Conservation (phyloP, 2,888 invertebrate genomes). For the Macrostomum cliftonense region DNA sequence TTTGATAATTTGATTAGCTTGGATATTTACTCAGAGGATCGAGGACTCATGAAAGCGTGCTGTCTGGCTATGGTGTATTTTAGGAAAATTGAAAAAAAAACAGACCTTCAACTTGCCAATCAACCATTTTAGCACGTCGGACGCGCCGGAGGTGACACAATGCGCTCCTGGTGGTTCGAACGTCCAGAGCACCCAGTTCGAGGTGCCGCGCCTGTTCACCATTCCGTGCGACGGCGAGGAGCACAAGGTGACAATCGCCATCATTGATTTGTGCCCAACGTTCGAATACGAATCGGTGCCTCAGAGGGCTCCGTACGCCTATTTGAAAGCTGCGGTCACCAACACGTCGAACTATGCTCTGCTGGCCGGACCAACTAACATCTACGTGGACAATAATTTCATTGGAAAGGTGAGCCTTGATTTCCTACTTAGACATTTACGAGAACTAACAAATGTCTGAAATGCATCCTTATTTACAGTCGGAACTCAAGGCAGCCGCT, state of each 20-base stretch:
- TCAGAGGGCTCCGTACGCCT: constrained; percentile 30
- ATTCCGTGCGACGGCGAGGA: constrained; percentile 31
- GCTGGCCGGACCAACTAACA: constrained; percentile 32
- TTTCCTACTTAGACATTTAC: background rate
- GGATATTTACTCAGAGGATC: too few relatives aligned
- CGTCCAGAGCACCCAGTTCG: constrained; percentile 11
- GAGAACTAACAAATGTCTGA: too few relatives aligned
- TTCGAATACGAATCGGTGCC: constrained; percentile 36
- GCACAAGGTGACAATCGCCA: constrained; percentile 28
- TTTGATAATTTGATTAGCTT: too few relatives aligned
- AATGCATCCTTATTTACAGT: constrained; percentile 12
- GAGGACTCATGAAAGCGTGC: too few relatives aligned
- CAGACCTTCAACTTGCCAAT: too few relatives aligned
- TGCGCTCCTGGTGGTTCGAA: too few relatives aligned
- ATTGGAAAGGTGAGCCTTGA: constrained; percentile 26
- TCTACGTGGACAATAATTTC: constrained; percentile 40
- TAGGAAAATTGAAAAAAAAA: too few relatives aligned
- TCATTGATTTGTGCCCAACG: constrained; percentile 30
- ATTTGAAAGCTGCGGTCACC: constrained; percentile 31
- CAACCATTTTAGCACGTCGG: too few relatives aligned
- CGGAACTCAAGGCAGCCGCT: constrained; percentile 25
- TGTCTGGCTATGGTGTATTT: too few relatives aligned
- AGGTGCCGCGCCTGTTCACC: constrained; percentile 16
- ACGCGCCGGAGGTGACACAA: too few relatives aligned
- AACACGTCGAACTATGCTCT: constrained; percentile 34